phyloP scores from a whole-genome alignment of 2,113 vertebrate species.

The Spheniscus mendiculus region DNA sequence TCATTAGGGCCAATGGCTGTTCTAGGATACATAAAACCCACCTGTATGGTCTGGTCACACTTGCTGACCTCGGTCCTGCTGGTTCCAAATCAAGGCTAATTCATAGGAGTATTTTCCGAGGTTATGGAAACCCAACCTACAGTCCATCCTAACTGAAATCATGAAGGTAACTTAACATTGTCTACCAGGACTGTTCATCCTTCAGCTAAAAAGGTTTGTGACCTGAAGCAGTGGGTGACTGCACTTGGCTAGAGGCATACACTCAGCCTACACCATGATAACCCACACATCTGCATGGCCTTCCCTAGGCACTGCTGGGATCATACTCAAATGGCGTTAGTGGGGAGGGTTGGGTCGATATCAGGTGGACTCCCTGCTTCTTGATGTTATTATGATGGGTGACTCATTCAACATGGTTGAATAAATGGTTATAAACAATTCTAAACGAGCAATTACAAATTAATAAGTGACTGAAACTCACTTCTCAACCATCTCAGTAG shows the following conservation, averaged over 20 bases:
- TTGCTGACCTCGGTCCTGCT: not conserved
- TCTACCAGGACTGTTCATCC: not conserved
- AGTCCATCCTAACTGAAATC: not conserved
- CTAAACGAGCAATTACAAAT: not conserved
- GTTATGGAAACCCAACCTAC: not conserved
- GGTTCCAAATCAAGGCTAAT: not conserved
- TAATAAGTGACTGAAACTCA: not conserved
- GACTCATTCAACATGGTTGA: not conserved
- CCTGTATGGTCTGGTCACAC: not conserved
- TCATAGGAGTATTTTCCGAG: not conserved
- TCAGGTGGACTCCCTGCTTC: not conserved
- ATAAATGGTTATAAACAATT: not conserved
- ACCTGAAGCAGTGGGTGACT: not conserved
- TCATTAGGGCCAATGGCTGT: not conserved
- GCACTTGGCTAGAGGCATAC: not conserved
- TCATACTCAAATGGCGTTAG: accelerated
- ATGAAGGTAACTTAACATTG: not conserved
- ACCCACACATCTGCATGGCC: not conserved
- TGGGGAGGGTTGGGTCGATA: not conserved
- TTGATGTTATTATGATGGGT: not conserved
- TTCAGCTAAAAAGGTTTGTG: not conserved
- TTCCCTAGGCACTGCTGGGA: not conserved
- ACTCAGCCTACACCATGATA: accelerated
- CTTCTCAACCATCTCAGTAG: not conserved
- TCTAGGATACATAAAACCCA: not conserved